Base-by-base conservation (phyloP, 2,888 invertebrate genomes). In the Muschampia staudingeri region DNA sequence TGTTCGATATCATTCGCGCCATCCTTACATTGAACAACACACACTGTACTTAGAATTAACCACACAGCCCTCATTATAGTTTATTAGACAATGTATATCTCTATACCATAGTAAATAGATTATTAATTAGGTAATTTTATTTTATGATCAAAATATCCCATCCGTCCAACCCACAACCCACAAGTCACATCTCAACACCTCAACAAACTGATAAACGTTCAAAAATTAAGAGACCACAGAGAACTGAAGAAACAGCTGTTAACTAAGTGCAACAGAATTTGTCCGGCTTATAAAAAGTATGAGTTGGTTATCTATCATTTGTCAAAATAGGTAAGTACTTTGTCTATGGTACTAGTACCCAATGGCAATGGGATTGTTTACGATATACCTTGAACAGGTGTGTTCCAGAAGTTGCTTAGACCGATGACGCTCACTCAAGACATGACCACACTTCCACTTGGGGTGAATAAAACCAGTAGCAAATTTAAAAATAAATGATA, bases 271-370 rank as follows among this genome's bases (percentile, higher is more conserved):
- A 16, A 69, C 37, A 34, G 11, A 85, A 88, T 86, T 91, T 87
- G 37, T 84, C 83, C 78, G 90, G 30, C 0, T 92, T 85, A 37
- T 80, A 81, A 84, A 30, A 42, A 7, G n/a, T 75, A 80, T 95
- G 95, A 94, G 92, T 88, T 96, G 95, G 94, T 89, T 82, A 90
- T 79, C 90, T 93, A 93, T 94, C 94, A 95, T 95, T 95, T 93
- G 95, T 93, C 91, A 91, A 30, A 25, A 65, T 30, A 0, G 8
- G 2, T 52, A 30, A 48, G 30, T 12, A 48, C 30, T 73, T 5
- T n/a, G 5, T 52, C 5, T n/a, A 52, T 52, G n/a, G n/a, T 11
- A 12, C 14, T 14, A 48, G 1, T 7, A 3, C 9, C 9, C 3
- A 5, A 3, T 34, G 25, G 25, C 25, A 25, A 25, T 25, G 25